These are phyloP conservation scores for Silvanus unidentatus DNA, from an alignment of 2,888 invertebrate species.

Conservation along the genomic window DNA sequence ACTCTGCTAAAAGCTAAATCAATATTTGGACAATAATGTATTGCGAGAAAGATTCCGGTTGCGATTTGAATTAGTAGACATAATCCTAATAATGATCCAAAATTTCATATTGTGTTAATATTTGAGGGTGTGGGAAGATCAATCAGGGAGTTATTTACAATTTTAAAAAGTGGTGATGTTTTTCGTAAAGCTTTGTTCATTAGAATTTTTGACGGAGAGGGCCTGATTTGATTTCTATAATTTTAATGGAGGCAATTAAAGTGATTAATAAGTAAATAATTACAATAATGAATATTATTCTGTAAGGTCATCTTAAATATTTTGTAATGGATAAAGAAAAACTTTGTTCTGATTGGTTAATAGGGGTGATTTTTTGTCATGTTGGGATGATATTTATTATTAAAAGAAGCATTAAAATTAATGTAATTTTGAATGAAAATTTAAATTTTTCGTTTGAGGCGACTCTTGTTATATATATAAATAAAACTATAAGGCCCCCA, in stretches of 20 bases:
- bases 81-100: slow-evolving; percentile 60
- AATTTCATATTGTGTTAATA: slow-evolving; percentile 63
- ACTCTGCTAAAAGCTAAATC: slow-evolving; percentile 61
- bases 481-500: slow-evolving; percentile 59
- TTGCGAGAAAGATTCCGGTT: slow-evolving; percentile 63
- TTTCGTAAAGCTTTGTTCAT: slow-evolving; percentile 50
- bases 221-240: slow-evolving; percentile 52
- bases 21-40: slow-evolving; percentile 62
- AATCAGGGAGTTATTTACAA: slow-evolving; percentile 55
- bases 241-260: slow-evolving; percentile 55
- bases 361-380: slow-evolving; percentile 5
- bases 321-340: slow-evolving; percentile 34
- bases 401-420: slow-evolving; percentile 31
- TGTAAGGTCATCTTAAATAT: no score
- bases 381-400: slow-evolving; percentile 29
- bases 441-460: slow-evolving; percentile 57
- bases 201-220: slow-evolving; percentile 49
- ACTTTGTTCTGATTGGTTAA: slow-evolving; percentile 5
- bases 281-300: slow-evolving; percentile 46
- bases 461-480: slow-evolving; percentile 59
- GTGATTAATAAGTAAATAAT: slow-evolving; percentile 57
- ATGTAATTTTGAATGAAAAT: slow-evolving; percentile 40
- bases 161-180: slow-evolving; percentile 51
- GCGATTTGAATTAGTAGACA: slow-evolving; percentile 61
- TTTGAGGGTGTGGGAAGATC: slow-evolving; percentile 57